phyloP scores from a whole-genome alignment of 2,797 vertebrate species.

The Lindbergichthys nudifrons region DNA sequence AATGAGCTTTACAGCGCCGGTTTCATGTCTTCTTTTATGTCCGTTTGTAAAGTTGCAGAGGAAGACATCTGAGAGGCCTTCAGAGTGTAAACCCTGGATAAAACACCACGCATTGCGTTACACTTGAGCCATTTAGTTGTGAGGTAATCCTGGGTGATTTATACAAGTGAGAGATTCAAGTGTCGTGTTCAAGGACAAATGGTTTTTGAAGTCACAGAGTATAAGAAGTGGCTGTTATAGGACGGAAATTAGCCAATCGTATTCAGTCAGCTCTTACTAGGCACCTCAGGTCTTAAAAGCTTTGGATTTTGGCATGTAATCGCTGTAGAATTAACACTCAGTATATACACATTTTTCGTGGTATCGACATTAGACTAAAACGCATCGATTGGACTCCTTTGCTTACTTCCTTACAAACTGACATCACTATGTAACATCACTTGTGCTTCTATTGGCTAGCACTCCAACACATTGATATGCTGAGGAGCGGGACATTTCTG shows the following conservation, averaged over 20 bases:
- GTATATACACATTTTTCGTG: background rate
- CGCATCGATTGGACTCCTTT: no score
- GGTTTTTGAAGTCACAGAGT: constrained; percentile 12
- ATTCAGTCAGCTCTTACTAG: background rate
- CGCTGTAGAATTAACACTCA: background rate
- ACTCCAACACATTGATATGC: no score
- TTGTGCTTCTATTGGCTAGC: no score
- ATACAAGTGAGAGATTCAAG: constrained; percentile 16
- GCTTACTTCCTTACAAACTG: no score
- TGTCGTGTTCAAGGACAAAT: constrained; percentile 49
- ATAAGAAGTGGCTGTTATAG: background rate
- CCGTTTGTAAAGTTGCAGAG: constrained; percentile 54
- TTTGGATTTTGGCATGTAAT: background rate
- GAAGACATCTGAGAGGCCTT: constrained; percentile 55
- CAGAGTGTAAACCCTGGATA: constrained; percentile 49
- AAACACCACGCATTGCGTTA: constrained; percentile 3
- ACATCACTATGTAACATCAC: no score
- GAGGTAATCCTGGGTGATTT: constrained; percentile 43
- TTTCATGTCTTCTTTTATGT: constrained; percentile 67
- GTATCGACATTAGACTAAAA: background rate
- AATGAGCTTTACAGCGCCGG: constrained; percentile 58
- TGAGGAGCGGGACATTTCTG: no score
- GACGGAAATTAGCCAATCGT: constrained; percentile 3
- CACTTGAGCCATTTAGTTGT: constrained; percentile 41
- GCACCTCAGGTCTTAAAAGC: background rate